phyloP scores from a whole-genome alignment of 2,888 invertebrate genomes.

The Nezara viridula region DNA sequence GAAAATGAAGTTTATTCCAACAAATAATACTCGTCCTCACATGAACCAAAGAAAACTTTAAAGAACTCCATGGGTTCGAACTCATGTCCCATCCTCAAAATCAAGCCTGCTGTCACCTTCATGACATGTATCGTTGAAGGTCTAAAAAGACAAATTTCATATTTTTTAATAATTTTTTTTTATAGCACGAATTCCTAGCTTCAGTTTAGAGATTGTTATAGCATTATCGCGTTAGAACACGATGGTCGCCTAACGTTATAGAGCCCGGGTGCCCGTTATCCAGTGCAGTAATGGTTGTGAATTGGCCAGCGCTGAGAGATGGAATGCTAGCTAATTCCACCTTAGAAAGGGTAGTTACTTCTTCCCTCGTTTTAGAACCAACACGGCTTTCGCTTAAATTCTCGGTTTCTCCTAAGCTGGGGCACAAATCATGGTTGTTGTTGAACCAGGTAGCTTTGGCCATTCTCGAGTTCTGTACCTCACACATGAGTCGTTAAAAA shows the following conservation, averaged over 20 bases:
- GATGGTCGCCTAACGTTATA: not conserved
- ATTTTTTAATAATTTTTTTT: no score
- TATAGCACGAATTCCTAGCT: no score
- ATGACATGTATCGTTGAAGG: no score
- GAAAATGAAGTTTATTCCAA: no score
- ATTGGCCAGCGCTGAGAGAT: not conserved
- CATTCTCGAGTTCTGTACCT: not conserved
- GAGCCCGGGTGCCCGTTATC: not conserved
- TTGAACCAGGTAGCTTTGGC: not conserved
- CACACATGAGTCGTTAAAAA: no score
- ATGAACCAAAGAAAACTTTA: no score
- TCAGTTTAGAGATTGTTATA: no score
- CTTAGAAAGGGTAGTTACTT: conserved; percentile 18
- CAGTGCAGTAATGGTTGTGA: conserved; percentile 23
- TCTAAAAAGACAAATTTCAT: no score
- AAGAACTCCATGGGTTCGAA: no score
- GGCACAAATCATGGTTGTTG: not conserved
- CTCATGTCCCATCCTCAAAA: no score
- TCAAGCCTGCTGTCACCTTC: no score
- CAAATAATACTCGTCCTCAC: no score
- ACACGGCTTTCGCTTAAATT: conserved; percentile 1
- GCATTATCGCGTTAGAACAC: not conserved
- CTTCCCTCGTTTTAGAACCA: not conserved
- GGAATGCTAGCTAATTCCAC: not conserved
- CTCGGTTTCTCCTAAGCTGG: not conserved